Evolutionary conservation across 1,140 invertebrate genomes (phyloP), one percentile per base, ranked within the genome.

Genomic region (Anagrus nilaparvatae): DNA sequence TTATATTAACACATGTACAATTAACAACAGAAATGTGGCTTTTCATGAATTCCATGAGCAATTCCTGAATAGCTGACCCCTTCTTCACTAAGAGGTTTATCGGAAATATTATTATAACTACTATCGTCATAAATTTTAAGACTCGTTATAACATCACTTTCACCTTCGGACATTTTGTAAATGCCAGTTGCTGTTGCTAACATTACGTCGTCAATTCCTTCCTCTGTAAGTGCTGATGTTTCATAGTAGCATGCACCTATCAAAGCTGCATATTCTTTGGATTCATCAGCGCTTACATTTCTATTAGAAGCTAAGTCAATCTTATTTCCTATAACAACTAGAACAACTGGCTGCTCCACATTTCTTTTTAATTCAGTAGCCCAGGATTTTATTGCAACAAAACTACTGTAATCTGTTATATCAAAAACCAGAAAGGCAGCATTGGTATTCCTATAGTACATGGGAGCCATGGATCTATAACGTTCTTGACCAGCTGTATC

Each of bases 401-500:
- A 92, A 18, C 79, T 81, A 34, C 69, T 66, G 38, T 76, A 65
- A 44, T 81, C 76, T 1, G 87, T 88, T 30, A 94, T 74, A 63
- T 94, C 89, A 60, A 88, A 94, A 0, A 92, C 82, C 34, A 94
- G 66, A 32, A 93, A 74, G 3, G 87, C 87, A 3, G 85, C 88
- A 55, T 88, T 87, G 0, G 89, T 85, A 52, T 89, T 88, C 52
- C 89, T 71, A 62, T 93, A 94, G 61, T 94, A 94, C 84, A 93
- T 90, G 5, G 89, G 89, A 1, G 86, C 86, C 74, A 94, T 82
- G 0, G 88, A 80, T 43, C 81, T 74, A 62, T 89, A 94, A 50
- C 87, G 70, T 48, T 75, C 71, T 45, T 67, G 62, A 1, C 90
- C 90, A 7, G 90, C 89, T 5, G 90, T 94, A 58, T 95, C 90